Base-by-base conservation (phyloP, 2,888 invertebrate species). In the Amiota mariae region DNA sequence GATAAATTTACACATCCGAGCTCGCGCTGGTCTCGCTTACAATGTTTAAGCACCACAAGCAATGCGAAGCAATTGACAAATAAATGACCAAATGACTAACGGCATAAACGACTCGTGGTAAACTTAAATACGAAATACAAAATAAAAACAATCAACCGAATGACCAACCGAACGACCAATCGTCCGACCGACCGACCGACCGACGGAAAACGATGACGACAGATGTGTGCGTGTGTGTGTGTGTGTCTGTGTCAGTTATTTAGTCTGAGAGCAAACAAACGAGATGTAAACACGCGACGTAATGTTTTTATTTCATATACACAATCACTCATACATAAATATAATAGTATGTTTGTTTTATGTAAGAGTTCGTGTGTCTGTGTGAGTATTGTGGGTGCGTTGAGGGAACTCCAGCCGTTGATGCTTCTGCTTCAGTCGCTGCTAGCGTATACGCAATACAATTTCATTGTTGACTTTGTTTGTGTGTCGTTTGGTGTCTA, bases 21-120 rank as follows among this genome's bases (percentile, higher is more conserved):
- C 36, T 36, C 36, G 36, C 36, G 36, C 36, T n/a, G n/a, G n/a
- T 6, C 36, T 6, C 36, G 36, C 8, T 36, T 6, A 36, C n/a
- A n/a, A n/a, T 0, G 24, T 36, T 70, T 70, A 54, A 49, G 49
- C 76, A 76, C 71, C 73, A 76, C 76, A 76, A 76, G 74, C 63
- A 74, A 6, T 36, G 36, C 36, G 0, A 36, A 36, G 36, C 36
- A 36, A 36, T 36, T 36, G 36, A 36, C 36, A 36, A 36, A 36
- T 36, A 36, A 36, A 36, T 36, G 36, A 36, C 36, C 36, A 36
- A 36, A 36, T 36, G 36, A 36, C 36, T 36, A 36, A 36, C 36
- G 24, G 24, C 24, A 24, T 24, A 24, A 24, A 24, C 24, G 24
- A 24, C 2, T 24, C 1, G 24, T 24, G 24, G 3, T 24, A 3